Base-by-base conservation (phyloP, 2,113 vertebrate species). In the Spermophilus dauricus region DNA sequence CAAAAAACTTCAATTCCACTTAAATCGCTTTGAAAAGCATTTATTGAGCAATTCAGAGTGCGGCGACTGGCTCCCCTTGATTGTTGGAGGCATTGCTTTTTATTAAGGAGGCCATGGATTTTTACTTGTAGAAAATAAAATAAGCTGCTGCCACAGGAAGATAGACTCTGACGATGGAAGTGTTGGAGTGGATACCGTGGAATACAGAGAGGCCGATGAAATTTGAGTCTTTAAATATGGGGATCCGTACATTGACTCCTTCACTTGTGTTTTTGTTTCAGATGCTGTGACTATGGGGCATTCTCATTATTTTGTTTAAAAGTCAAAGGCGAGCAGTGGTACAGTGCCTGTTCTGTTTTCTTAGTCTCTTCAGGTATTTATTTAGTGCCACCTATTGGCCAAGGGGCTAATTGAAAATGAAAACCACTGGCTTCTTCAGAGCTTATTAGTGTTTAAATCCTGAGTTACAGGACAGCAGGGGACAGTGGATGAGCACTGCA, bases 381-480 rank as follows among this genome's bases (percentile, higher is more conserved):
- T 95, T 48, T 97, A 69, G 97, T 93, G 98, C 98, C 98, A 98
- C 89, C 98, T 98, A 61, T 89, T 97, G 98, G 87, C 48, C 69
- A 83, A 95, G 76, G 10, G 37, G 67, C 22, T 94, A 30, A 9
- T 58, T 88, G 42, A 73, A 86, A 42, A 65, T 67, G 3, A 45
- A 77, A 65, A 9, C 1, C 11, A 2, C 3, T 17, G 2, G 0
- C 4, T 45, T 4, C 24, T 85, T 65, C 0, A 11, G 3, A 4
- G 37, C 26, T 65, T 18, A 78, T 20, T 10, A 17, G 17, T 28
- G 5, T 30, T 48, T 70, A 12, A 48, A 58, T 32, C 39, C 84
- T 77, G 39, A 18, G 5, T 45, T 51, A 0, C 0, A 12, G 11
- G 8, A n/a, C 8, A 22, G 5, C 16, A 30, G 11, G 17, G 45